These are phyloP conservation scores for Poecilia velifera DNA, from an alignment of 2,797 vertebrate genomes.

Conservation along the genomic window DNA sequence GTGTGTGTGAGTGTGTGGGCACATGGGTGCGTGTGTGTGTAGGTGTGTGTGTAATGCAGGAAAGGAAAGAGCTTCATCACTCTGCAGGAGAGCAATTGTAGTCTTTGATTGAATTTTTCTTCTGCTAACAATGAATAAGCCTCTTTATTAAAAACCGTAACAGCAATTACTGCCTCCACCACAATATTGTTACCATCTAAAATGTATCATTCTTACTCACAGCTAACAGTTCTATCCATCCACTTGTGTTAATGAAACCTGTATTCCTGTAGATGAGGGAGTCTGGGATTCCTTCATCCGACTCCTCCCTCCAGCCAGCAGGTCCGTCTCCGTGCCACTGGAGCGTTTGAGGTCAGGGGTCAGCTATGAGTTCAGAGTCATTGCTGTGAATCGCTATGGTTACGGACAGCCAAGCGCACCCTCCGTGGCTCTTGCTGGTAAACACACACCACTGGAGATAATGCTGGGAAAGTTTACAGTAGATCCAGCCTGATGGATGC, in stretches of 20 bases:
- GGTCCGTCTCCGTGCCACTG: slow-evolving; percentile 86
- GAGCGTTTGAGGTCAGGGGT: slow-evolving; percentile 90
- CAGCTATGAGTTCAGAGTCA: slow-evolving; percentile 95
- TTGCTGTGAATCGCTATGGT: slow-evolving; percentile 90
- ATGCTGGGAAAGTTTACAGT: slow-evolving; percentile 23
- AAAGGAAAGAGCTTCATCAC: slow-evolving; percentile 25
- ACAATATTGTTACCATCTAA: slow-evolving; percentile 21
- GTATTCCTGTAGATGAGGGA: slow-evolving; percentile 86
- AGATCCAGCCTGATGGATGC: neutral
- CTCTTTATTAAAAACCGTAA: slow-evolving; percentile 37
- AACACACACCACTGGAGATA: slow-evolving; percentile 29
- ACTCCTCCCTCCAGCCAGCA: slow-evolving; percentile 85
- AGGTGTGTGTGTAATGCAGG: slow-evolving; percentile 20
- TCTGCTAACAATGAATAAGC: slow-evolving; percentile 21
- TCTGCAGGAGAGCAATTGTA: slow-evolving; percentile 26
- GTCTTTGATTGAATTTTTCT: slow-evolving; percentile 23
- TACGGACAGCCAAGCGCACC: slow-evolving; percentile 92
- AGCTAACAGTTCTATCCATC: slow-evolving; percentile 21
- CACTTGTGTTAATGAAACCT: slow-evolving; percentile 1
- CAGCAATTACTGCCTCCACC: slow-evolving; percentile 25
- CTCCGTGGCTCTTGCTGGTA: slow-evolving; percentile 90
- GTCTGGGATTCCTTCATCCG: slow-evolving; percentile 94
- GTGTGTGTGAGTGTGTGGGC: neutral
- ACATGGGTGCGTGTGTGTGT: slow-evolving; percentile 3
- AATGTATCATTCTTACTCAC: slow-evolving; percentile 29